A percentile compares a stretch with the other conserved stretches of the same genome.
Conservation (phyloP, 2,888 invertebrate species). For the Glaucopsyche alexis region DNA sequence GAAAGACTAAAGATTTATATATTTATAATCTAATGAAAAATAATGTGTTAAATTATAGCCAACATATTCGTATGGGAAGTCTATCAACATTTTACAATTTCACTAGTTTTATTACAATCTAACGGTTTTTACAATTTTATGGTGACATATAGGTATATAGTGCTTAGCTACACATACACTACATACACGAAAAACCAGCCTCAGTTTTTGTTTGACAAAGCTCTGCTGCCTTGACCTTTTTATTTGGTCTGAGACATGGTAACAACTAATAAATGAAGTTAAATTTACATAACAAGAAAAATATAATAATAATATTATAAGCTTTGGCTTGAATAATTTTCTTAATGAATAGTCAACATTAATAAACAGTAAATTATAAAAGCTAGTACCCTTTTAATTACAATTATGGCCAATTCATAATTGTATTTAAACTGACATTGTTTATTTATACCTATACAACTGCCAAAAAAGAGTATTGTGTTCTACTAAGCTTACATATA, state of each 20-base stretch:
- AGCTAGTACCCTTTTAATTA: background rate
- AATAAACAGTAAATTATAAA: background rate
- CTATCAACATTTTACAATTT: no score
- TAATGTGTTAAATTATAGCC: no score
- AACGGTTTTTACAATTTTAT: no score
- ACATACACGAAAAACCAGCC: no score
- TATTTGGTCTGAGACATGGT: background rate
- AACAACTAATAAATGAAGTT: conserved; percentile 16
- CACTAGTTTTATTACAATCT: no score
- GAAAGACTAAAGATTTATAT: no score
- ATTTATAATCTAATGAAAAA: no score
- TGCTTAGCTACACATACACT: no score
- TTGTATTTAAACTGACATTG: background rate
- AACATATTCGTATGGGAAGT: no score
- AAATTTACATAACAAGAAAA: background rate
- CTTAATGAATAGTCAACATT: background rate
- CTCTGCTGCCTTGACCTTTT: no score
- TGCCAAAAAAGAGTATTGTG: conserved; percentile 10
- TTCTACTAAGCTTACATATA: background rate
- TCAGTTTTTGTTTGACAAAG: no score
- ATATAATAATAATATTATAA: background rate
- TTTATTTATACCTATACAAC: background rate
- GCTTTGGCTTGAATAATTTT: background rate
- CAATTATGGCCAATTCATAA: background rate
- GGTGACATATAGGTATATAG: no score